phyloP scores from a whole-genome alignment of 2,888 invertebrate genomes.

The Leptopterna dolabrata region DNA sequence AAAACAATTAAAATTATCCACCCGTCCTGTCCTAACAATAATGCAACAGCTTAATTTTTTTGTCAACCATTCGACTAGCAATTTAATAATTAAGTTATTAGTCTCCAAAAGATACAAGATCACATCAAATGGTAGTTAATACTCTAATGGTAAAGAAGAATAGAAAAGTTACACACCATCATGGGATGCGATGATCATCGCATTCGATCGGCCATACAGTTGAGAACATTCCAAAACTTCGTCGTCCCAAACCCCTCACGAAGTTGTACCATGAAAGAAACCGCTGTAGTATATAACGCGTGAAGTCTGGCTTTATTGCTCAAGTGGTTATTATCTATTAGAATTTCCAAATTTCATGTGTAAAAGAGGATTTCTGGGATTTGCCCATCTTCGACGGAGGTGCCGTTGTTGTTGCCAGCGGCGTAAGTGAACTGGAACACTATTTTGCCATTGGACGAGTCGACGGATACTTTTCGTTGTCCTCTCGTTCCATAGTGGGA shows the following conservation, averaged over 20 bases:
- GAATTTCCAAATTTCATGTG: conserved; percentile 67
- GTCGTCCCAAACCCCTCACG: not conserved
- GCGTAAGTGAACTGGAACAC: conserved; percentile 86
- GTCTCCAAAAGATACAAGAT: not conserved
- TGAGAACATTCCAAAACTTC: not conserved
- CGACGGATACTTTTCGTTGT: conserved; percentile 78
- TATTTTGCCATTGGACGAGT: conserved; percentile 80
- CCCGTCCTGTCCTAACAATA: not conserved
- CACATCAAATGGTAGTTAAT: conserved; percentile 3
- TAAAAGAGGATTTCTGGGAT: conserved; percentile 90
- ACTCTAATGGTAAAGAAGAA: conserved; percentile 7
- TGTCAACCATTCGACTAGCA: not conserved
- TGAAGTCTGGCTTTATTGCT: conserved; percentile 6
- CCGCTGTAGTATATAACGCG: not conserved
- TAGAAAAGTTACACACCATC: not conserved
- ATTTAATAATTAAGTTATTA: not conserved
- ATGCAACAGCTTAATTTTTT: not conserved
- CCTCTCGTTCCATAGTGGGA: conserved; percentile 89
- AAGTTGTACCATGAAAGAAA: not conserved
- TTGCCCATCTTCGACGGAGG: conserved; percentile 88
- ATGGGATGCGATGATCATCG: not conserved
- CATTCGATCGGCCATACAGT: not conserved
- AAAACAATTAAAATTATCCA: not conserved
- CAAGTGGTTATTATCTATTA: not conserved
- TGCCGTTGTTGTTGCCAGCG: conserved; percentile 88